These are phyloP conservation scores for Camponotus pennsylvanicus DNA, from an alignment of 1,140 invertebrate species.

Conservation along the genomic window DNA sequence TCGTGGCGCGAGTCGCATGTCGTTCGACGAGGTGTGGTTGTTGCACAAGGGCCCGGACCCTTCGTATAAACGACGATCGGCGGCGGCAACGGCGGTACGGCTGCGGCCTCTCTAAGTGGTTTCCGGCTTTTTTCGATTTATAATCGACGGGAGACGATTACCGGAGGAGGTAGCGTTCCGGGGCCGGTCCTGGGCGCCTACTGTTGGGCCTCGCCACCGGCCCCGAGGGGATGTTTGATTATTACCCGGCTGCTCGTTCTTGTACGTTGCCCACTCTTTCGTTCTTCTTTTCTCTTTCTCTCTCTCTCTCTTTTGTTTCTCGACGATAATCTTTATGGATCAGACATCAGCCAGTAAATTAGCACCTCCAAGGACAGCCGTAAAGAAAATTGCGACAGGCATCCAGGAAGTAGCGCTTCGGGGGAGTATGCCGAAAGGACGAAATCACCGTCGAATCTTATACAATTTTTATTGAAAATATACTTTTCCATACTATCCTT, in stretches of 20 bases:
- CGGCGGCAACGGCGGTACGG: constrained; percentile 17
- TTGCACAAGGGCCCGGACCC: not conserved
- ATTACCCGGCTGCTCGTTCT: constrained; percentile 71
- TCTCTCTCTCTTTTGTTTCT: constrained; percentile 16
- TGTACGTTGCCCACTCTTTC: not conserved
- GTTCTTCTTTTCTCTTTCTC: not conserved
- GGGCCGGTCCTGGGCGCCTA: constrained; percentile 73
- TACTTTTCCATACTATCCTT: not conserved
- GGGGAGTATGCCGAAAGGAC: constrained; percentile 30
- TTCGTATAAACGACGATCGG: constrained; percentile 42
- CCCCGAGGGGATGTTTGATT: constrained; percentile 75
- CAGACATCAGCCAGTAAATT: constrained; percentile 72
- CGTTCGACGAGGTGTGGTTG: constrained; percentile 70
- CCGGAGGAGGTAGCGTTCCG: constrained; percentile 71
- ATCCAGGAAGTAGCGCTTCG: constrained; percentile 65
- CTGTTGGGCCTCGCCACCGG: constrained; percentile 69
- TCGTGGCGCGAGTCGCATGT: constrained; percentile 67
- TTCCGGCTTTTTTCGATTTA: constrained; percentile 77
- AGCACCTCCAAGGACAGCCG: constrained; percentile 73
- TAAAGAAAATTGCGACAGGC: constrained; percentile 34
- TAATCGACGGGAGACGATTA: constrained; percentile 72
- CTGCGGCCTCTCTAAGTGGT: constrained; percentile 68
- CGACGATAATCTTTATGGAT: constrained; percentile 71
- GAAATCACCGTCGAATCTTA: not conserved
- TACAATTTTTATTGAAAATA: constrained; percentile 17